These are phyloP conservation scores for Ceratina australensis DNA, from an alignment of 1,140 invertebrate species.

Conservation along the genomic window DNA sequence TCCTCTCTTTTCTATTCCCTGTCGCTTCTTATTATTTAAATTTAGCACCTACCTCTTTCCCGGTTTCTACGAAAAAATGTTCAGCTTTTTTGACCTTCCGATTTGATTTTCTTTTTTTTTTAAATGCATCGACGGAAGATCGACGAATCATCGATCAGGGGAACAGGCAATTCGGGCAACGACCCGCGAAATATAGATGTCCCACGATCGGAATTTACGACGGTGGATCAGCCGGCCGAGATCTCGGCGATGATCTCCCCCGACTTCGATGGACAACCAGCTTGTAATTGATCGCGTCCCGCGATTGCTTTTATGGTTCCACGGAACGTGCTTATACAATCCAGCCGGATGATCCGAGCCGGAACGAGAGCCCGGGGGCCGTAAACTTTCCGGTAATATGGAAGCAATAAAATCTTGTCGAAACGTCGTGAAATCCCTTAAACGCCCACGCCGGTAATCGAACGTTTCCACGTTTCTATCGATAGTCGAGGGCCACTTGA, in stretches of 20 bases:
- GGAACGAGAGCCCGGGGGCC: constrained; percentile 29
- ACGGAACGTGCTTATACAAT: constrained; percentile 35
- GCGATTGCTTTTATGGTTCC: constrained; percentile 54
- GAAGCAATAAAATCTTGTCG: constrained; percentile 53
- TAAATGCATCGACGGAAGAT: no score
- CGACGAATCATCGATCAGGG: no score
- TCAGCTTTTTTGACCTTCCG: no score
- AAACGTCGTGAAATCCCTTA: constrained; percentile 43
- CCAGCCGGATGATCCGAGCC: constrained; percentile 44
- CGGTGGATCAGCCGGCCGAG: constrained; percentile 3
- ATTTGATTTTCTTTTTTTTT: no score
- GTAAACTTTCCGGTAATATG: constrained; percentile 51
- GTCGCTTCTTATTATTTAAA: no score
- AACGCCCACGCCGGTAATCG: constrained; percentile 29
- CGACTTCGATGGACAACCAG: constrained; percentile 24
- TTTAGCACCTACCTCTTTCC: no score
- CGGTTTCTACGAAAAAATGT: no score
- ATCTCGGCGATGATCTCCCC: constrained; percentile 45
- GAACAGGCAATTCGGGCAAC: neutral
- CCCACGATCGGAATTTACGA: neutral
- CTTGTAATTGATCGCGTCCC: constrained; percentile 64
- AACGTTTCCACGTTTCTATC: constrained; percentile 41
- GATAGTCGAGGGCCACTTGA: neutral
- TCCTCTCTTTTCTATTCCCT: no score
- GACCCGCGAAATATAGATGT: neutral